Conservation (phyloP, 2,888 invertebrate genomes). For the Lithosia quadra region DNA sequence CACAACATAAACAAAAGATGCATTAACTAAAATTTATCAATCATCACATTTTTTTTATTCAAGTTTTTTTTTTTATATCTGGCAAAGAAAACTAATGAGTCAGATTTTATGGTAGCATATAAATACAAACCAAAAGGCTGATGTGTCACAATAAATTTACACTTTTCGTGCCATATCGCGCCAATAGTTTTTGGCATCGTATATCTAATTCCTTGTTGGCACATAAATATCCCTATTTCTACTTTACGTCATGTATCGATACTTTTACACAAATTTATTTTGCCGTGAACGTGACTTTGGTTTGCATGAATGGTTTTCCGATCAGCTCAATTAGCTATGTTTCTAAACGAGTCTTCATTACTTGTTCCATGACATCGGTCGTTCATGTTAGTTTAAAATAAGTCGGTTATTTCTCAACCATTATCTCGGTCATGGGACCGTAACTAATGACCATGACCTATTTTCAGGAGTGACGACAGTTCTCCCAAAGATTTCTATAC, state of each 20-base stretch:
- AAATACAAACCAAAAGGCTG: not conserved
- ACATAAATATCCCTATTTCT: constrained; percentile 10
- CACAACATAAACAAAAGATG: not conserved
- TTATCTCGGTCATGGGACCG: not conserved
- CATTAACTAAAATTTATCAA: not conserved
- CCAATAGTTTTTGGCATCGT: constrained; percentile 20
- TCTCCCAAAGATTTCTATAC: not conserved
- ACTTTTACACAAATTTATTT: not conserved
- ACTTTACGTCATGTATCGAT: not conserved
- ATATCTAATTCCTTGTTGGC: constrained; percentile 18
- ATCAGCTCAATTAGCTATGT: not conserved
- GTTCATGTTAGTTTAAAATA: not conserved
- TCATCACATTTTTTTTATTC: not conserved
- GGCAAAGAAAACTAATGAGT: not conserved
- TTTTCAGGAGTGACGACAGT: not conserved
- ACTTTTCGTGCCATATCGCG: constrained; percentile 10
- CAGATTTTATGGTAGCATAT: not conserved
- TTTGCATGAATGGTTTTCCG: not conserved
- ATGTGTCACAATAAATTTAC: constrained; percentile 8
- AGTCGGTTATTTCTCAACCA: not conserved
- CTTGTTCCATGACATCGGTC: not conserved
- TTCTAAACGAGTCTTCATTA: not conserved
- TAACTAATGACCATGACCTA: not conserved
- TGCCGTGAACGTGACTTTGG: not conserved
- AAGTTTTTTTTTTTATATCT: not conserved